phyloP scores from a whole-genome alignment of 2,113 vertebrate species.

The Hypomesus transpacificus region DNA sequence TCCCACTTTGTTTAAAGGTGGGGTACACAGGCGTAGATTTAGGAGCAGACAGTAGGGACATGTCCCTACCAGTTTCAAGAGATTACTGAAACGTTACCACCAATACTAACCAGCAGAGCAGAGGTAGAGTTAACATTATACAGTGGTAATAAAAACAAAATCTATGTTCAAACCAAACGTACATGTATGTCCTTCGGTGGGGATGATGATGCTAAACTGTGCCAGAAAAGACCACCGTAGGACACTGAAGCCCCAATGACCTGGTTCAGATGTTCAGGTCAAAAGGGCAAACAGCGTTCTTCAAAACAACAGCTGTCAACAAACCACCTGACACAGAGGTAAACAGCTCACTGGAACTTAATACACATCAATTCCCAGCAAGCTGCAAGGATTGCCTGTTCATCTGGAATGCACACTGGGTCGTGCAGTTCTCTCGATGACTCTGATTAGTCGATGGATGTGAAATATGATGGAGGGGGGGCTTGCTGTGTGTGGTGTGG shows the following conservation, averaged over 20 bases:
- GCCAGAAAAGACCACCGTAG: neutral
- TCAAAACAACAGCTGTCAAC: constrained; percentile 53
- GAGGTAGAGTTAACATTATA: too few relatives aligned
- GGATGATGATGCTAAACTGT: too few relatives aligned
- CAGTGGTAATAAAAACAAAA: too few relatives aligned
- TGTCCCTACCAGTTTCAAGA: too few relatives aligned
- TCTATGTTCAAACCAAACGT: too few relatives aligned
- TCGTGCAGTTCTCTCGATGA: constrained; percentile 38
- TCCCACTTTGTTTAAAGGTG: constrained; percentile 32
- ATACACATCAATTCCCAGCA: neutral
- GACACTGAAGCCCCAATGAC: constrained; percentile 16
- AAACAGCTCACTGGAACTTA: too few relatives aligned
- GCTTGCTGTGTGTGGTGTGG: constrained; percentile 1
- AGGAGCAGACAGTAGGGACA: constrained; percentile 1
- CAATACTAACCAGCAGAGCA: too few relatives aligned
- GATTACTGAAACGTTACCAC: too few relatives aligned
- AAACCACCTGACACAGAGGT: constrained; percentile 14
- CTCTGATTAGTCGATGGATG: constrained; percentile 41
- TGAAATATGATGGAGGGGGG: constrained; percentile 29
- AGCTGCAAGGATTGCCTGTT: constrained; percentile 22
- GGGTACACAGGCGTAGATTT: constrained; percentile 16
- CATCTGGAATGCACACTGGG: constrained; percentile 22
- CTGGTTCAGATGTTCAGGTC: constrained; percentile 30
- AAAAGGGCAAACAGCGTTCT: constrained; percentile 20
- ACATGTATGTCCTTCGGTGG: too few relatives aligned